Percentiles rank a stretch among this genome's conserved stretches.
These are phyloP conservation scores for Temnothorax rugatulus DNA, from an alignment of 2,888 invertebrate species.

Conservation along the genomic window DNA sequence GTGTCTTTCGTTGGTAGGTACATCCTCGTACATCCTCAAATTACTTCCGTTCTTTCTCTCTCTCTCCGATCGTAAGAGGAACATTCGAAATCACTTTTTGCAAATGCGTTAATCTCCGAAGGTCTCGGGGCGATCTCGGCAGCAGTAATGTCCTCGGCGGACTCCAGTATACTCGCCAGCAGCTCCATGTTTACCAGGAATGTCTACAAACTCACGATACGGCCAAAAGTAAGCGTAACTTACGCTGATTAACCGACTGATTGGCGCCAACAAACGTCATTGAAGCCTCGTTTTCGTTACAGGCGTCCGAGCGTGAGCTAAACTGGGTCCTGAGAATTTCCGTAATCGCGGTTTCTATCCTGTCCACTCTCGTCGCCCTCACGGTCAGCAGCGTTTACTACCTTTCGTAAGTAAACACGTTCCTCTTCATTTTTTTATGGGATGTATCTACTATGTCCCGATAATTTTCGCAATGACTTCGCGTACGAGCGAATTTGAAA, in stretches of 20 bases:
- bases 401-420: constrained; percentile 83
- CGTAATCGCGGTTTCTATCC: constrained; percentile 88
- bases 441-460: neutral
- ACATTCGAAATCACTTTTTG: neutral
- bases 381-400: constrained; percentile 90
- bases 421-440: neutral
- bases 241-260: neutral
- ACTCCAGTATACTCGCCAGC: constrained; percentile 91
- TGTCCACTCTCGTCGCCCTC: constrained; percentile 89
- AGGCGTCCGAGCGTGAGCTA: constrained; percentile 91
- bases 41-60: neutral
- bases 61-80: neutral
- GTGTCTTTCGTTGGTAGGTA: constrained; percentile 88
- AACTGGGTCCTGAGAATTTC: constrained; percentile 90
- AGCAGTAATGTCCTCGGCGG: constrained; percentile 93
- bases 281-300: constrained; percentile 38
- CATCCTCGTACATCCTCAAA: neutral
- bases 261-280: neutral
- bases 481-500: neutral
- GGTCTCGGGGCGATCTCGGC: constrained; percentile 92
- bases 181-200: constrained; percentile 92
- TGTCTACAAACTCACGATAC: constrained; percentile 89
- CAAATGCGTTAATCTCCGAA: constrained; percentile 52
- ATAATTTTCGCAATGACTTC: neutral
- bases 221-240: constrained; percentile 88